Percentiles rank a stretch among this genome's conserved stretches.
Evolutionary conservation across 2,797 vertebrate genomes (phyloP).

Genomic region (Eulemur coronatus): DNA sequence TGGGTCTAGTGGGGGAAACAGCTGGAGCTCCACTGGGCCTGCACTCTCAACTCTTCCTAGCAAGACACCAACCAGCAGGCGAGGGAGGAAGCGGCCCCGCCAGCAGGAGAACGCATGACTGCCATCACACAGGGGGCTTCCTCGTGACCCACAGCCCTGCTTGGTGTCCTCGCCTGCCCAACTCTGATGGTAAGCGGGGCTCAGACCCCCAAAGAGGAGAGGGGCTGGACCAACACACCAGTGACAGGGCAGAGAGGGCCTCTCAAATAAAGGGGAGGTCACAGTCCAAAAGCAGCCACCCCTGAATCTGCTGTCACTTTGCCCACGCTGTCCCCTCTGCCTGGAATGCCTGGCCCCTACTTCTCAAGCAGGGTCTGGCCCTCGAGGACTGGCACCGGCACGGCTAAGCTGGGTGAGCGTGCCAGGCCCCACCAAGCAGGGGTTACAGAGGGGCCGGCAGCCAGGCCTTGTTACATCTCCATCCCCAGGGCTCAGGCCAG

Average conservation of each 20-base stretch:
- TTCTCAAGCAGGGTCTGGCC: neutral
- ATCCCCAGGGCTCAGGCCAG: neutral
- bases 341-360: neutral
- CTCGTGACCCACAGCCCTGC: neutral
- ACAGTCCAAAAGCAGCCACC: neutral
- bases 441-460: neutral
- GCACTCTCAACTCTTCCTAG: neutral
- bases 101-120: neutral
- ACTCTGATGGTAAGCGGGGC: neutral
- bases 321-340: neutral
- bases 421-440: neutral
- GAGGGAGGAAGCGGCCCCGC: neutral
- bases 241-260: neutral
- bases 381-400: neutral
- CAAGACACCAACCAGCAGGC: neutral
- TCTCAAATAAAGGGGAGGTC: neutral
- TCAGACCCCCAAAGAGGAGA: neutral
- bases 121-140: neutral
- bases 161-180: neutral
- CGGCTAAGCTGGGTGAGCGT: accelerated
- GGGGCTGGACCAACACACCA: neutral
- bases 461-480: neutral
- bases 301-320: neutral
- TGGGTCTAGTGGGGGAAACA: neutral
- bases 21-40: too few relatives aligned